Evolutionary conservation across 1,140 invertebrate genomes (phyloP).

Genomic region (Aphis craccivora): DNA sequence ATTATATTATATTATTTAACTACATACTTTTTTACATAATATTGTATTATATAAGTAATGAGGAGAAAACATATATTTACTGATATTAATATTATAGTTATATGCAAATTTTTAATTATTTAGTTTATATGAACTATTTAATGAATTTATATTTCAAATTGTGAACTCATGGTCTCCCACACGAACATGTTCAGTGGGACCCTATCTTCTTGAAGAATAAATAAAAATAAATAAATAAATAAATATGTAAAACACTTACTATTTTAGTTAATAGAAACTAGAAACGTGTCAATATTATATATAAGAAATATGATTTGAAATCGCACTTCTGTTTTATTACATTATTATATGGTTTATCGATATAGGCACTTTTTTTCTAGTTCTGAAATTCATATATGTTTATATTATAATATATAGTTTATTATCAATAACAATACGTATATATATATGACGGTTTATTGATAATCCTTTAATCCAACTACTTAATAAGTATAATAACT

Average conservation of each 20-base stretch:
- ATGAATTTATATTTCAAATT: no score
- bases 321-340: background rate
- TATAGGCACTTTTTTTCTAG: background rate
- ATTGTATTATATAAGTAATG: no score
- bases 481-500: background rate
- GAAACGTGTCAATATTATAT: background rate
- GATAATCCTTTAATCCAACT: background rate
- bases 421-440: background rate
- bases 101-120: no score
- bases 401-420: background rate
- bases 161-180: no score
- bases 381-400: background rate
- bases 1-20: no score
- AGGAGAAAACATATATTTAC: no score
- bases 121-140: no score
- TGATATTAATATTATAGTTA: no score
- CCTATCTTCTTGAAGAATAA: no score
- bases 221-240: no score
- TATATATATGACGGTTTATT: background rate
- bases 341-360: background rate
- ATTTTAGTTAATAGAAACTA: background rate
- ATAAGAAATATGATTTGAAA: background rate
- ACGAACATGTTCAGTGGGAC: no score
- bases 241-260: background rate
- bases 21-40: no score